Percentiles rank a stretch among this genome's conserved stretches.
These are phyloP conservation scores for Lanius ludovicianus DNA, from an alignment of 2,113 vertebrate species.

Conservation along the genomic window DNA sequence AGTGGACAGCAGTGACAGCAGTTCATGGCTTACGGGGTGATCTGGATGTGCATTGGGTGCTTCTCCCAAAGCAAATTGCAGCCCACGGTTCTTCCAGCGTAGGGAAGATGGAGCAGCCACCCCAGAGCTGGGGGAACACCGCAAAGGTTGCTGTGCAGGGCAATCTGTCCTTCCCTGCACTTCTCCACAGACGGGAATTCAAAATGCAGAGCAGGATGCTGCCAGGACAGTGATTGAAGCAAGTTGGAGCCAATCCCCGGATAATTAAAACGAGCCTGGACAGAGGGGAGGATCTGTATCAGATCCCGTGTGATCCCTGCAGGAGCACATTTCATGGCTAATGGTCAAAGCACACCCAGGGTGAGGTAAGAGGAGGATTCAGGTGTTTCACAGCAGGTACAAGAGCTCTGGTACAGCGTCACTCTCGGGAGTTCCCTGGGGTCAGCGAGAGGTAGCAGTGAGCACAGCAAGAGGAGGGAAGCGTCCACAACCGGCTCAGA, in stretches of 20 bases:
- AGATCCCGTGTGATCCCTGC: neutral
- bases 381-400: neutral
- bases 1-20: neutral
- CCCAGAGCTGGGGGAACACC: accelerated
- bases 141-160: neutral
- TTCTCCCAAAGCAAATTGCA: neutral
- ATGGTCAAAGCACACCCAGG: neutral
- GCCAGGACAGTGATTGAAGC: neutral
- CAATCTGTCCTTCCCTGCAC: accelerated
- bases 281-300: neutral
- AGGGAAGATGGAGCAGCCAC: neutral
- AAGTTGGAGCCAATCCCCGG: accelerated
- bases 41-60: accelerated
- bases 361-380: neutral
- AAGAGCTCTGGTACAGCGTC: accelerated
- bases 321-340: accelerated
- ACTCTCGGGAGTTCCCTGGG: accelerated
- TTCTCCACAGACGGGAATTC: accelerated
- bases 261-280: accelerated
- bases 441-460: neutral
- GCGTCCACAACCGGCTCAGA: neutral
- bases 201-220: neutral
- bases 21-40: neutral
- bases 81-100: accelerated
- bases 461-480: neutral